These are phyloP conservation scores for Netelia inedita DNA, from an alignment of 2,888 invertebrate genomes.

Conservation along the genomic window DNA sequence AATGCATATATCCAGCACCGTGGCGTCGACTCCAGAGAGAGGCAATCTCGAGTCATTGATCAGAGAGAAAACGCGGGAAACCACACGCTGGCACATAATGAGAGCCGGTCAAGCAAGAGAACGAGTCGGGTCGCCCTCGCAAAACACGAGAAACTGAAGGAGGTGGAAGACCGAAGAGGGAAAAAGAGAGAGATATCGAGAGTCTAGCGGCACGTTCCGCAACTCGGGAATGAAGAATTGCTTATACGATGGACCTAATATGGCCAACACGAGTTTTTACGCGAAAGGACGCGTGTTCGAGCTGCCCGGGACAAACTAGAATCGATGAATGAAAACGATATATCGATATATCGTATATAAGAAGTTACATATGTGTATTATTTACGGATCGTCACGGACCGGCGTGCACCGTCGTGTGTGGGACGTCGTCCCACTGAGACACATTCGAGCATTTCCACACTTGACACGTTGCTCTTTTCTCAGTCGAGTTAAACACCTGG, in stretches of 20 bases:
- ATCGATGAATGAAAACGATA: constrained; percentile 78
- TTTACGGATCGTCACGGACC: constrained; percentile 54
- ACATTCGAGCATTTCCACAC: constrained; percentile 69
- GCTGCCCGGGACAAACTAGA: constrained; percentile 65
- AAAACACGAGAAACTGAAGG: constrained; percentile 35
- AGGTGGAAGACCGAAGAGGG: constrained; percentile 38
- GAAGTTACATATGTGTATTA: constrained; percentile 20
- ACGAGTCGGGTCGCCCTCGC: constrained; percentile 31
- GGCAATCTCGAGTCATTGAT: constrained; percentile 78
- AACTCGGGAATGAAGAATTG: constrained; percentile 69
- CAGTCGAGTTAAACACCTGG: neutral
- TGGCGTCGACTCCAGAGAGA: constrained; percentile 16
- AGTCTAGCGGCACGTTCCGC: constrained; percentile 50
- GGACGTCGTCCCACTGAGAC: constrained; percentile 78
- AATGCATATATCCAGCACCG: constrained; percentile 25
- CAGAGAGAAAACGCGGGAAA: constrained; percentile 78
- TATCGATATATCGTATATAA: constrained; percentile 53
- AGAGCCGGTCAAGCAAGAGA: constrained; percentile 27
- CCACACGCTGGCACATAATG: constrained; percentile 50
- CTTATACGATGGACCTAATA: constrained; percentile 67
- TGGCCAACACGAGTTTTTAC: constrained; percentile 77
- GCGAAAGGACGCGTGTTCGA: constrained; percentile 22
- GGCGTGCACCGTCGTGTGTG: constrained; percentile 65
- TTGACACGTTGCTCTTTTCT: constrained; percentile 33
- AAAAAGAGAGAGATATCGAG: constrained; percentile 24